phyloP scores from a whole-genome alignment of 2,888 invertebrate genomes.

The Thysanoteuthis rhombus region DNA sequence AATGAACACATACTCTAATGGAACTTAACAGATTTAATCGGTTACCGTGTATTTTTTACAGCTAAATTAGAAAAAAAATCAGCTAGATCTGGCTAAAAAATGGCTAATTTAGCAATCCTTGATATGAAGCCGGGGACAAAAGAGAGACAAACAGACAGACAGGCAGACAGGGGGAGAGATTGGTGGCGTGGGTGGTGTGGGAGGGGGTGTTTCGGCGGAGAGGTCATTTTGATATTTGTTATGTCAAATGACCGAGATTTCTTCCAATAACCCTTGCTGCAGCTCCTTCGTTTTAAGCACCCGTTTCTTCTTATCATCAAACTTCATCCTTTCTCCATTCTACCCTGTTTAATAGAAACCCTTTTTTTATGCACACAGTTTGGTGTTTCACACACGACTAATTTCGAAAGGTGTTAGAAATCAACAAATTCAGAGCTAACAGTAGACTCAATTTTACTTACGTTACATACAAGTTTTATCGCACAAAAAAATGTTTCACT shows the following conservation, averaged over 20 bases:
- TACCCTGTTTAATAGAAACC: too few species aligned
- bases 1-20: too few species aligned
- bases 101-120: too few species aligned
- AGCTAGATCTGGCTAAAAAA: too few species aligned
- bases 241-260: conserved; percentile 12
- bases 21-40: too few species aligned
- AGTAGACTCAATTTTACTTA: not conserved
- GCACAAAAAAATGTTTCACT: not conserved
- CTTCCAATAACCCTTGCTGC: not conserved
- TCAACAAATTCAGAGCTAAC: not conserved
- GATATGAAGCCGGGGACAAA: not conserved
- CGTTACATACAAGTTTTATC: too few species aligned
- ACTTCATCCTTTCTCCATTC: not conserved
- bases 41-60: too few species aligned
- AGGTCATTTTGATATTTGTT: not conserved
- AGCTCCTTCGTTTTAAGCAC: too few species aligned
- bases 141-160: not conserved
- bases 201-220: not conserved
- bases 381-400: not conserved
- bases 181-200: not conserved
- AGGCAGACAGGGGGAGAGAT: not conserved
- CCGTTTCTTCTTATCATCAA: too few species aligned
- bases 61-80: too few species aligned
- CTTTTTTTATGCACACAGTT: not conserved
- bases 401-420: not conserved